Base-by-base conservation (phyloP, 2,113 vertebrate species). In the Phrynocephalus versicolor region DNA sequence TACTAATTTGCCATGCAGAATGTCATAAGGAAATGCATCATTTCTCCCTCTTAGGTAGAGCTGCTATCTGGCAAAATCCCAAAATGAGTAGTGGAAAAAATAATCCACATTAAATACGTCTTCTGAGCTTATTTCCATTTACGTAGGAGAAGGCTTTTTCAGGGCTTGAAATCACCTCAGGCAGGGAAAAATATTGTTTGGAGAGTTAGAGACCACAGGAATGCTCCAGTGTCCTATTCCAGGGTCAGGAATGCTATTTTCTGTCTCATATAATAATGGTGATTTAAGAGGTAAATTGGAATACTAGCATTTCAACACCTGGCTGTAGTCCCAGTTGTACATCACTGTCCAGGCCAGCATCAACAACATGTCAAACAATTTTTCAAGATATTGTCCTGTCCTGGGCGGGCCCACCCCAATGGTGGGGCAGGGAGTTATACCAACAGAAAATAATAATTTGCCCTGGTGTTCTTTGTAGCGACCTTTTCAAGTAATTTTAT, bases 191-290 rank as follows among this genome's bases (percentile, higher is more conserved):
- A 86, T 89, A 85, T 79, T 87, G 86, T 85, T 87, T 92, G 85
- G 1, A 35, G 67, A 58, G 1, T 83, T 35, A 92, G 55, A 88
- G 91, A 89, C 90, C 93, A 88, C 92, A 92, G 90, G 92, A 96
- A 96, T 83, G 57, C 62, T 76, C 86, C 86, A n/a, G 51, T 82
- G 27, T 86, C 77, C 83, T 86, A 85, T 72, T 71, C 75, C 13
- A n/a, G n/a, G n/a, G n/a, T n/a, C n/a, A n/a, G n/a, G n/a, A n/a
- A 41, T 25, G 0, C 85, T 81, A 0, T 15, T 67, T 76, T 41
- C 74, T 79, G 21, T 35, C n/a, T 57, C 81, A 77, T 85, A 1
- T 18, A 51, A 51, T 25, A 81, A 27, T 79, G 45, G 76, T 71
- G 13, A 65, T 8, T 89, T 88, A 21, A 85, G 82, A 73, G 90